Percentiles rank a stretch among this genome's conserved stretches.
Evolutionary conservation across 2,113 vertebrate species (phyloP).

Genomic region (Blennius ocellaris): DNA sequence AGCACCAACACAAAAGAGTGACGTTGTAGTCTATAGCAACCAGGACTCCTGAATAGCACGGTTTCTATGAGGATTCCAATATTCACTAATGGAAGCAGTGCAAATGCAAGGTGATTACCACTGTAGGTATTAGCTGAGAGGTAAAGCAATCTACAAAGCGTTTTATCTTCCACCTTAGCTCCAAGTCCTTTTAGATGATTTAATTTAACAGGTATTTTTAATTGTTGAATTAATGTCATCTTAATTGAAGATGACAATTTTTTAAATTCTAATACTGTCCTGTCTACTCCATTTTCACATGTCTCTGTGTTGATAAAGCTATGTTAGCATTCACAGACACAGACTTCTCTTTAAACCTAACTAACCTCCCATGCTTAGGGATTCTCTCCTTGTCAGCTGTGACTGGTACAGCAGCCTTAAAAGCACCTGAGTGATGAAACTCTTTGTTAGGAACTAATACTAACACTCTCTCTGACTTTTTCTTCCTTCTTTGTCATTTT

Average conservation of each 20-base stretch:
- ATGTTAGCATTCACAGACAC: not conserved
- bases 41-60: no score
- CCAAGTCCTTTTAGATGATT: not conserved
- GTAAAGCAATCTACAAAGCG: not conserved
- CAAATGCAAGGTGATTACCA: no score
- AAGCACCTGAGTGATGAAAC: not conserved
- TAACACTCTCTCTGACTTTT: not conserved
- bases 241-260: no score
- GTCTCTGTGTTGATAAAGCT: not conserved
- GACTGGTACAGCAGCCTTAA: not conserved
- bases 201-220: no score
- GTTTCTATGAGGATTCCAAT: no score
- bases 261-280: not conserved
- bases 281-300: not conserved
- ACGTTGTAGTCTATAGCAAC: no score
- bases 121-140: no score
- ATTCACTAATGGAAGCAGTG: no score
- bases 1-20: no score
- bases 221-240: no score
- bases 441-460: not conserved
- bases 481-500: conserved; percentile 9
- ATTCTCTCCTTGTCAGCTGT: not conserved
- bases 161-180: not conserved
- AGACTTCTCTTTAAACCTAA: not conserved
- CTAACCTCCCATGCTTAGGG: not conserved